Conservation (phyloP, 2,888 invertebrate species). For the Dascillus cervinus region DNA sequence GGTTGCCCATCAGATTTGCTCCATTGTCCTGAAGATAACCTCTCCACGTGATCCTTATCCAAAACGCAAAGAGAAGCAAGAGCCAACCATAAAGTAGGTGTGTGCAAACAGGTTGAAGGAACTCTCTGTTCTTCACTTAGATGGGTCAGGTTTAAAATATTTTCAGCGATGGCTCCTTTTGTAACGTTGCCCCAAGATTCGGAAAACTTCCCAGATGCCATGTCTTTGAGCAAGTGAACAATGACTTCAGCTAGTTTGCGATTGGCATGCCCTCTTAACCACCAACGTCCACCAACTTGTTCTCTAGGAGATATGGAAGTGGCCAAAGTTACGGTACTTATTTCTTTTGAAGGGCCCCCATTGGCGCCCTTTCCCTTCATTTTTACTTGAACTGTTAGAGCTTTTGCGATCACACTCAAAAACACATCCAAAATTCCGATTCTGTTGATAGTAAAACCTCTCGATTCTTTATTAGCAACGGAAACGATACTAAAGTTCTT, state of each 20-base stretch:
- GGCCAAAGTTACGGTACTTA: conserved; percentile 52
- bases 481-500: conserved; percentile 69
- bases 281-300: conserved; percentile 61
- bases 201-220: conserved; percentile 83
- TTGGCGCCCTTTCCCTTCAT: conserved; percentile 48
- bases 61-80: conserved; percentile 89
- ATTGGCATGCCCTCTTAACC: conserved; percentile 76
- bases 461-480: conserved; percentile 43
- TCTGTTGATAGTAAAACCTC: conserved; percentile 49
- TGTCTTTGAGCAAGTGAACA: conserved; percentile 80
- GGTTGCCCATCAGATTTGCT: conserved; percentile 54
- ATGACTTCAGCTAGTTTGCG: conserved; percentile 83
- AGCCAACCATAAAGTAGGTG: conserved; percentile 85
- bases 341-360: conserved; percentile 42
- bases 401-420: conserved; percentile 83
- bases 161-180: conserved; percentile 80
- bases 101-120: conserved; percentile 71
- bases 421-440: conserved; percentile 83
- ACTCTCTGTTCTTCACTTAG: conserved; percentile 67
- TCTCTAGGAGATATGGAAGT: conserved; percentile 54
- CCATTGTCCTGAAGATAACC: conserved; percentile 73
- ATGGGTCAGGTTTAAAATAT: conserved; percentile 75
- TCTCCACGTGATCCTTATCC: conserved; percentile 83
- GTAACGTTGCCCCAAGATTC: conserved; percentile 81
- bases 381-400: conserved; percentile 76